phyloP scores from a whole-genome alignment of 2,888 invertebrate genomes.

The Leucophora obtusa region DNA sequence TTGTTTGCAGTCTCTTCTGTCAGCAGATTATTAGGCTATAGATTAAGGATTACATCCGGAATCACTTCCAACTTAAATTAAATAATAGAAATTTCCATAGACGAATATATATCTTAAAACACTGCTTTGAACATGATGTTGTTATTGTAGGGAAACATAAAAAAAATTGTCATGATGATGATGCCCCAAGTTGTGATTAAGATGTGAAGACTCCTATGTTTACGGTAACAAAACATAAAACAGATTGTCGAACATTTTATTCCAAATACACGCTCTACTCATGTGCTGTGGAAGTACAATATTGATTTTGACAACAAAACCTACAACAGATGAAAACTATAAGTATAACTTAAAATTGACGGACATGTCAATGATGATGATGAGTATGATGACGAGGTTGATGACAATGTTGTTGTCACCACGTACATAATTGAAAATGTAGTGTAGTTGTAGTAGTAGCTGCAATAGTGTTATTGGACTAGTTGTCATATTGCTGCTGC shows the following conservation, averaged over 20 bases:
- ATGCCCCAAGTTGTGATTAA: conserved; percentile 14
- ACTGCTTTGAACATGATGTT: neutral
- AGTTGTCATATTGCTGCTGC: neutral
- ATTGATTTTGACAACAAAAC: conserved; percentile 56
- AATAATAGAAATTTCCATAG: too few species aligned
- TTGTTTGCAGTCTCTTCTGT: too few species aligned
- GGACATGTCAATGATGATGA: conserved; percentile 42
- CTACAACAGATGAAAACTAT: conserved; percentile 36
- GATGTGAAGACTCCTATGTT: conserved; percentile 45
- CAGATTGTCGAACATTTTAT: conserved; percentile 28
- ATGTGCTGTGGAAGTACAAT: conserved; percentile 1
- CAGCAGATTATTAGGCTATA: too few species aligned
- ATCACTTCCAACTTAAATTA: neutral
- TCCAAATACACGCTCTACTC: neutral
- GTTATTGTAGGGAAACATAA: conserved; percentile 17
- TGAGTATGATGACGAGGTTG: neutral
- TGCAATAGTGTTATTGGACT: neutral
- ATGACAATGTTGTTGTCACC: conserved; percentile 49
- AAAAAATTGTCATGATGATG: conserved; percentile 11
- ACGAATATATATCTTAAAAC: too few species aligned
- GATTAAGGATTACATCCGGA: too few species aligned
- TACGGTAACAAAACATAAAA: conserved; percentile 42
- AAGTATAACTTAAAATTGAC: conserved; percentile 41
- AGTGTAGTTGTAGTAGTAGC: neutral
- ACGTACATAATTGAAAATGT: conserved; percentile 48